These are phyloP conservation scores for Tragelaphus buxtoni DNA, from an alignment of 2,113 vertebrate genomes.

Conservation along the genomic window DNA sequence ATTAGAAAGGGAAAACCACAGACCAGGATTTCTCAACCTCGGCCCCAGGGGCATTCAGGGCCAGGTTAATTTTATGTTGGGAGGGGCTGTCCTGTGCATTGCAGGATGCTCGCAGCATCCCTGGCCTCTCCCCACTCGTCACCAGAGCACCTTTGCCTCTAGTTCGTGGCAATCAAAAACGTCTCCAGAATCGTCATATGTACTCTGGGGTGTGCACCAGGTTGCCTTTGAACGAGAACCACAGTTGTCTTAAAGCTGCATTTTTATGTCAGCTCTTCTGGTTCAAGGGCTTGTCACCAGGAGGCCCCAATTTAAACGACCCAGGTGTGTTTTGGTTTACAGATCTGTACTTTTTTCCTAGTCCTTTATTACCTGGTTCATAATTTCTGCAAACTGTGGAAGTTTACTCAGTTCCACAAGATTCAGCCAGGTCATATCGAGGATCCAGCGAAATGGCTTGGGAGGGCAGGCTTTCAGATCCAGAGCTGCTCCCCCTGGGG, in stretches of 20 bases:
- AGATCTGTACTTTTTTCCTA: not conserved
- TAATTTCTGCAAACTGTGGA: slow-evolving; percentile 80
- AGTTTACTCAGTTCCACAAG: slow-evolving; percentile 84
- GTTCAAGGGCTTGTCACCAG: not conserved
- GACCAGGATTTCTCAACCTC: not conserved
- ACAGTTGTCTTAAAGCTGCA: not conserved
- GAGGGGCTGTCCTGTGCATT: not conserved
- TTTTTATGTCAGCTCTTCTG: no score
- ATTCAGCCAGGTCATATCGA: slow-evolving; percentile 84
- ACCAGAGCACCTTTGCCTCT: not conserved
- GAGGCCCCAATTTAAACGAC: not conserved
- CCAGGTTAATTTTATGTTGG: not conserved
- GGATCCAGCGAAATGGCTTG: slow-evolving; percentile 83
- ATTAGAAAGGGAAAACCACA: not conserved
- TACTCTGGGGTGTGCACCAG: not conserved
- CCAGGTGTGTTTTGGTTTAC: not conserved
- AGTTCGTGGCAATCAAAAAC: not conserved
- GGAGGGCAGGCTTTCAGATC: slow-evolving; percentile 83
- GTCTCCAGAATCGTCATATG: not conserved
- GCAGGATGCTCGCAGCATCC: not conserved
- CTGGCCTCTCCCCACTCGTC: not conserved
- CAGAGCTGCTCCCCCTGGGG: slow-evolving; percentile 82
- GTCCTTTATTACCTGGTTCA: slow-evolving; percentile 79
- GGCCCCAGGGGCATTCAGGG: not conserved
- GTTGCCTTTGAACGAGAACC: not conserved